Evolutionary conservation across 2,113 vertebrate genomes (phyloP), one percentile per base, ranked within the genome.

Genomic region (Sinocyclocheilus grahami): DNA sequence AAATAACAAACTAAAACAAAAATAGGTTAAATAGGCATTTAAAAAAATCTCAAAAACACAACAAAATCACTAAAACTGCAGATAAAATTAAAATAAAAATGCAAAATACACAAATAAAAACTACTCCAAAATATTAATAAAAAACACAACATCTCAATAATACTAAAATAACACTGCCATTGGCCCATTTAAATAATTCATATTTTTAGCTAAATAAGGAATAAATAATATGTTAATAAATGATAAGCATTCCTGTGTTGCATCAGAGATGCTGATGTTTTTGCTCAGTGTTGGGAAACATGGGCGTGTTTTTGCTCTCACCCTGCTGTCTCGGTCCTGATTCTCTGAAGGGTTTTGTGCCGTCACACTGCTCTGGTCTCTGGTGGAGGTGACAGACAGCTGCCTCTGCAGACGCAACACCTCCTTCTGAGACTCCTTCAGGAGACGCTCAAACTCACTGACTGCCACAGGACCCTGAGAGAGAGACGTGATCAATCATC

Each of bases 381-480:
- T 90, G 72, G 77, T 88, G 4, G 94, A 94, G 53, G 92, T 93
- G 91, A 99, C 92, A 0, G 98, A 97, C 0, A 99, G 96, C 92
- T 99, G 98, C 58, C 97, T 94, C 94, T 99, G 98, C 79, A 99
- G 94, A 74, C 97, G 94, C 83, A 99, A 78, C 78, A 99, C 98
- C 92, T 99, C 98, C 78, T 93, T 95, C 93, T 99, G 98, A 82
- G 98, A 99, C 89, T 98, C 97, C 60, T 94, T 93, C 82, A 99
- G 92, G 85, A 99, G 94, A 72, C 95, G 96, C 89, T 97, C 97
- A 4, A 97, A 97, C 88, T 97, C 96, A 11, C 88, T 86, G 90
- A 94, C 7, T 1, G 92, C 94, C 60, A 94, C 92, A 80, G 94
- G 94, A 90, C 67, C 80, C 75, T 92, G 33, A 85, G 76, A 62